Base-by-base conservation (phyloP, 1,140 invertebrate genomes). In the Mycetomoellerius zeteki region DNA sequence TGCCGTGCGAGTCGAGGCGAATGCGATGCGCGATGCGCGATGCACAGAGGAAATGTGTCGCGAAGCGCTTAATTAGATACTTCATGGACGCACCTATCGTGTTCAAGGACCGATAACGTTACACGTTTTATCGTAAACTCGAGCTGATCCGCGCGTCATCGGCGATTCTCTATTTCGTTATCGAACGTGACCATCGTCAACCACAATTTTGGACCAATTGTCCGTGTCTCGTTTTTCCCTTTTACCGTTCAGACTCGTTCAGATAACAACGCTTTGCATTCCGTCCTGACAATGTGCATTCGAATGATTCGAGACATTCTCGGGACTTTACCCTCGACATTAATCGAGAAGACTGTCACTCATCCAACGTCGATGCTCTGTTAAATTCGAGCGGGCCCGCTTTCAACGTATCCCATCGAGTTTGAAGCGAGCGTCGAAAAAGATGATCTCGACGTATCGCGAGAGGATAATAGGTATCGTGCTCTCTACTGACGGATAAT, bases 361-460 rank as follows among this genome's bases (percentile, higher is more conserved):
- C 30, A 14, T 33, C 30, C 77, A 21, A 24, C n/a, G 43, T 73
- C 80, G 67, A 82, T 82, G 24, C 50, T 21, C 7, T 58, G 19
- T 47, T 73, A 82, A 73, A 58, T 54, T 69, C 43, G 62, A 56
- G 21, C 69, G 27, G 62, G 30, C 10, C 37, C 14, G 54, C 62
- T 47, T 21, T 62, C 69, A 56, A 3, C 54, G 52, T 64, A 54
- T 60, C 69, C 47, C 37, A 33, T 47, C 30, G 43, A 19, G 12
- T 43, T 69, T 19, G 33, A 72, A 14, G 67, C 27, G 30, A 43
- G 8, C 24, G 69, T 62, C 80, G 69, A 75, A 47, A 73, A 60
- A 84, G 54, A 73, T 71, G 80, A 84, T 84, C 80, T 84, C 37
- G 69, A 84, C 62, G 69, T 84, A 84, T 75, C 67, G 67, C 67